These are phyloP conservation scores for Odontophorus gujanensis DNA, from an alignment of 2,113 vertebrate species.

Conservation along the genomic window DNA sequence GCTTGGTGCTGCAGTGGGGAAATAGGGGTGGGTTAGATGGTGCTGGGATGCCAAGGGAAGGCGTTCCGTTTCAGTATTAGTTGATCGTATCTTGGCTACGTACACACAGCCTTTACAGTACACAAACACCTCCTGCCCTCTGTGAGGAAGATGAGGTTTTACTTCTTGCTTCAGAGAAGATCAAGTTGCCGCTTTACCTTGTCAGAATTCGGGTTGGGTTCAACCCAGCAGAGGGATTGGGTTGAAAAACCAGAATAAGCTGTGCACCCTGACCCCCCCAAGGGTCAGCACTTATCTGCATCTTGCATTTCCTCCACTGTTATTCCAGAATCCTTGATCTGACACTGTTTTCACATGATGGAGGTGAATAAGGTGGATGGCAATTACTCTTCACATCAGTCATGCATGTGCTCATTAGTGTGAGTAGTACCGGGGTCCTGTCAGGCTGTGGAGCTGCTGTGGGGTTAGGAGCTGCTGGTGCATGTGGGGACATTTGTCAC, in stretches of 20 bases:
- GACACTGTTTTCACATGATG: accelerated
- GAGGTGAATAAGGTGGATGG: neutral
- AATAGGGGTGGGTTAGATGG: neutral
- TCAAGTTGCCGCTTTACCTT: accelerated
- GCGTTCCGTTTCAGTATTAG: neutral
- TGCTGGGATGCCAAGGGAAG: neutral
- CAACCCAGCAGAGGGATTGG: accelerated
- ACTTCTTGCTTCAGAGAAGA: neutral
- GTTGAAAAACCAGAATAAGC: neutral
- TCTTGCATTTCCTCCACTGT: neutral
- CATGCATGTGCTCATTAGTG: slow-evolving; percentile 30
- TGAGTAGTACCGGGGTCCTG: neutral
- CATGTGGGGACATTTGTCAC: neutral
- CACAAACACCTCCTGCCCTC: neutral
- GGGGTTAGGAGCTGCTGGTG: slow-evolving; percentile 7
- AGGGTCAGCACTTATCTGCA: neutral
- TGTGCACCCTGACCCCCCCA: neutral
- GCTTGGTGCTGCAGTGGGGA: slow-evolving; percentile 25
- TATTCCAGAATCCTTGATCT: neutral
- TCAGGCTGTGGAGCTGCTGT: neutral
- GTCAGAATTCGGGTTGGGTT: neutral
- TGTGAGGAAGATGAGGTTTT: neutral
- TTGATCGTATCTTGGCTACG: slow-evolving; percentile 10
- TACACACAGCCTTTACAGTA: neutral
- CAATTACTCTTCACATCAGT: neutral